Conservation (phyloP, 2,113 vertebrate species). For the Symphodus melops region DNA sequence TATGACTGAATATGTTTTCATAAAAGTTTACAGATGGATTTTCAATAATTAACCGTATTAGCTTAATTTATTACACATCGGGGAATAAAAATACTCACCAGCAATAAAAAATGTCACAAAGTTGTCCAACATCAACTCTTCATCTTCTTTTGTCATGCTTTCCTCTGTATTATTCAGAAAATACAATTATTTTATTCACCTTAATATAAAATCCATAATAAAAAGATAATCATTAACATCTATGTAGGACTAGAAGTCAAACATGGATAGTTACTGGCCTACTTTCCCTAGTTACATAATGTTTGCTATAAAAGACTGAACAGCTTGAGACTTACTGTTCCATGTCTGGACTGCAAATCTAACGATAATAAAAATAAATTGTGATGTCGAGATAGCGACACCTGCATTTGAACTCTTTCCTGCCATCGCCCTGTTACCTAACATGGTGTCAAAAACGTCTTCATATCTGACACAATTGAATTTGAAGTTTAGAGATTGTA, state of each 20-base stretch:
- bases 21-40: not conserved
- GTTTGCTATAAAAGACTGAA: not conserved
- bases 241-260: not conserved
- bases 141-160: constrained; percentile 81
- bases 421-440: not conserved
- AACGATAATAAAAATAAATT: not conserved
- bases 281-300: not conserved
- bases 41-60: too few species aligned
- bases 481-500: not conserved
- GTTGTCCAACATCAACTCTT: constrained; percentile 91
- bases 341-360: not conserved
- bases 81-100: constrained; percentile 78
- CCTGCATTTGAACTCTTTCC: not conserved
- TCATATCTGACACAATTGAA: not conserved
- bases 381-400: too few species aligned
- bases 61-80: not conserved
- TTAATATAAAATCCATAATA: too few species aligned
- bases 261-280: not conserved
- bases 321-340: not conserved
- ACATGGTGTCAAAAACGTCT: not conserved
- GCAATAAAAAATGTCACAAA: constrained; percentile 94
- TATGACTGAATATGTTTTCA: too few species aligned
- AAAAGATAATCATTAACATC: not conserved
- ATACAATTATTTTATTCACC: not conserved
- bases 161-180: constrained; percentile 76